A percentile compares a stretch with the other conserved stretches of the same genome.
Evolutionary conservation across 1,140 invertebrate species (phyloP).

Genomic region (Whitmania pigra): DNA sequence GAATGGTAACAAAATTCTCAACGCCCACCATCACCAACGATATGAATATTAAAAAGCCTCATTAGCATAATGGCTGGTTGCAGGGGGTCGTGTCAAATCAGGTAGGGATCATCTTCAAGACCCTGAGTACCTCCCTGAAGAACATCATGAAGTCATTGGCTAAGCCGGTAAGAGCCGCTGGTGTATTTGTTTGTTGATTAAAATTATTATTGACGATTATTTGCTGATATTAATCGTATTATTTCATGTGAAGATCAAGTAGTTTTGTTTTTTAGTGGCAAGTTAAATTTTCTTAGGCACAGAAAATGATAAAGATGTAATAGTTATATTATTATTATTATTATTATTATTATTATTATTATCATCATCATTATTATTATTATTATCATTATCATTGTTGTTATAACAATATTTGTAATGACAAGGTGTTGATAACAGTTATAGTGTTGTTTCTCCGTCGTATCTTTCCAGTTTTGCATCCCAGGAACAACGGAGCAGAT

Average conservation of each 20-base stretch:
- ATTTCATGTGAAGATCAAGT: neutral
- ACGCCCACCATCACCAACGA: too few relatives aligned
- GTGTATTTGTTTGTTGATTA: neutral
- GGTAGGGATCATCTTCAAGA: too few relatives aligned
- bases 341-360: too few relatives aligned
- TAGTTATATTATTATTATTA: neutral
- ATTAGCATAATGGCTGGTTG: too few relatives aligned
- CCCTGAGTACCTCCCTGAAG: neutral
- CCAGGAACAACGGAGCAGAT: neutral
- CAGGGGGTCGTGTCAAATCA: too few relatives aligned
- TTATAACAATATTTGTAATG: neutral
- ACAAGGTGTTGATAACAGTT: too few relatives aligned
- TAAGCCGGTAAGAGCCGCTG: neutral
- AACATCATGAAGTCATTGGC: conserved; percentile 1
- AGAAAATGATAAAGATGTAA: too few relatives aligned
- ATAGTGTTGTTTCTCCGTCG: too few relatives aligned
- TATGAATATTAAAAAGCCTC: too few relatives aligned
- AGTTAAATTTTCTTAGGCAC: neutral
- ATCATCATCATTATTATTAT: neutral
- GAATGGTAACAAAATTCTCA: too few relatives aligned
- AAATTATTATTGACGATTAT: too few relatives aligned
- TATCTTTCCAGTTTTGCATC: conserved; percentile 3
- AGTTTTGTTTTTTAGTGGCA: neutral
- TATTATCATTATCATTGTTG: neutral
- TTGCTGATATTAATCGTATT: neutral